These are phyloP conservation scores for Aphidius colemani DNA, from an alignment of 2,888 invertebrate genomes.

Conservation along the genomic window DNA sequence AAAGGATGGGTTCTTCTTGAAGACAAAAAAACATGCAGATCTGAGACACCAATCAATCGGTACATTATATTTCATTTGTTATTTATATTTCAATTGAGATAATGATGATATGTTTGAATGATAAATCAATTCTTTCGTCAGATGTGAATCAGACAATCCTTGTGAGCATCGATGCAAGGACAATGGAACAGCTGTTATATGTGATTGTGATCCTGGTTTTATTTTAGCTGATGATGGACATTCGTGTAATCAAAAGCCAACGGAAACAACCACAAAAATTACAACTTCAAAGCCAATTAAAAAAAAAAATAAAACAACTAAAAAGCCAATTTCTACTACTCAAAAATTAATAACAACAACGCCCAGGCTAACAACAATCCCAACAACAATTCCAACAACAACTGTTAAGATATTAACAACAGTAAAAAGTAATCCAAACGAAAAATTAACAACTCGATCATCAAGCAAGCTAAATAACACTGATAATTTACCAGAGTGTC, in stretches of 20 bases:
- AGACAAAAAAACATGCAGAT: conserved; percentile 73
- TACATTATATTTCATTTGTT: conserved; percentile 30
- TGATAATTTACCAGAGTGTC: conserved; percentile 5
- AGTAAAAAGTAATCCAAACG: background rate
- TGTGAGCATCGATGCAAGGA: conserved; percentile 78
- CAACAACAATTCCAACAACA: background rate
- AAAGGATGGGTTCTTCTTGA: conserved; percentile 71
- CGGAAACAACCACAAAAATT: conserved; percentile 1
- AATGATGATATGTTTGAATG: no score
- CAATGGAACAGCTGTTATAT: conserved; percentile 70
- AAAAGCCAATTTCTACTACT: no score
- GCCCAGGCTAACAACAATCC: background rate
- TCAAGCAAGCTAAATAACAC: no score
- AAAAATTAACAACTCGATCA: background rate
- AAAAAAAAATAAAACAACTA: no score
- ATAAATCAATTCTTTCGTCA: conserved; percentile 24
- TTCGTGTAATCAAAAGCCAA: conserved; percentile 65
- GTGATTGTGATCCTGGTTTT: conserved; percentile 75
- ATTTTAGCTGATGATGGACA: conserved; percentile 69
- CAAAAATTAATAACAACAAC: conserved; percentile 35
- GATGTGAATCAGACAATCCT: conserved; percentile 70
- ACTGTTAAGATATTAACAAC: no score
- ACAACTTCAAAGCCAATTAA: no score
- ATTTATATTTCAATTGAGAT: background rate
- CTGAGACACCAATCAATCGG: conserved; percentile 53